Evolutionary conservation across 2,888 invertebrate species (phyloP), one percentile per base, ranked within the genome.

Genomic region (Eilema sororculum): DNA sequence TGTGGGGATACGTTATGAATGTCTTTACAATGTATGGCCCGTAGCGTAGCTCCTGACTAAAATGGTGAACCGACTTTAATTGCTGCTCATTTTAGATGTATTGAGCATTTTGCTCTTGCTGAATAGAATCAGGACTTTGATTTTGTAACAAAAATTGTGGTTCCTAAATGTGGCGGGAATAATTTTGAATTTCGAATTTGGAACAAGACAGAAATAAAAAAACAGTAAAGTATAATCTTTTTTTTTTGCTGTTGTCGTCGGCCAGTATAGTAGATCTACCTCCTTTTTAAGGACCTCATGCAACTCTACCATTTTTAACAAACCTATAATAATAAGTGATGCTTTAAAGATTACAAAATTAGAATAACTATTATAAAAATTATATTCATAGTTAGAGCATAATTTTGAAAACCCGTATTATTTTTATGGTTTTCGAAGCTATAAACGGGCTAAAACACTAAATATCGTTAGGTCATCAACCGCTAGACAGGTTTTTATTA

Each of bases 21-120:
- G 77, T 80, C 75, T 82, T 83, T 80, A 79, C 74, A 76, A 78
- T 75, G 77, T 74, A 71, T n/a, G 56, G 76, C 80, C 69, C 76
- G n/a, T n/a, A n/a, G n/a, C 28, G 37, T 65, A 8, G 65, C 64
- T 68, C 63, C 24, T 41, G 52, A 69, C 65, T 60, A 30, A 52
- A 65, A 61, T 25, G 60, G 52, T 9, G 13, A 56, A 28, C 28
- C n/a, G 28, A 64, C 46, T 65, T 69, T 65, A 65, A 69, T 65
- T 69, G 52, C 30, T n/a, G 46, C 22, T 1, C 12, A 22, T 58
- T 33, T 20, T 20, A 37, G 22, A 66, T 58, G 25, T 58, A 41
- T 20, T 46, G 41, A 41, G 41, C 41, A 16, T 41, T 41, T 41
- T 16, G 16, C 8, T 41, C 4, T 41, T 16, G 41, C 41, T 41